Base-by-base conservation (phyloP, 2,888 invertebrate species). In the Meliscaeva auricollis region DNA sequence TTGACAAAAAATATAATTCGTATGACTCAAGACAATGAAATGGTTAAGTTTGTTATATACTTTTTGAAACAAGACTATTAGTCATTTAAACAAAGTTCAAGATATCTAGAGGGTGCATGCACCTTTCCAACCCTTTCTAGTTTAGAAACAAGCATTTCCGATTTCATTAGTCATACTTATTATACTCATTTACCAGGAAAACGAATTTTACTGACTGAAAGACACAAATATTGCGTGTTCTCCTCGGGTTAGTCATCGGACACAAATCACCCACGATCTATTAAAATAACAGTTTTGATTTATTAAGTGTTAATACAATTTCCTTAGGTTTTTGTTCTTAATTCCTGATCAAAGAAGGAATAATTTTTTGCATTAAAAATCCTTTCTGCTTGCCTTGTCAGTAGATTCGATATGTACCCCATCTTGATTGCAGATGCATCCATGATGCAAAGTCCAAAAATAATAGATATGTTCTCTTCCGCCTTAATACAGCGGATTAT, bases 381-480 rank as follows among this genome's bases (percentile, higher is more conserved):
- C 32, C 17, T 17, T 1, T 17, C 11, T 32, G 32, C 5, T 9
- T 9, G 5, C 30, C 15, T 15, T 54, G 2, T 17, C 6, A 13
- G 1, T 38, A 8, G 17, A 17, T 8, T 38, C 26, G 5, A 44
- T 7, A 44, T n/a, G 30, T 17, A 30, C 1, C 13, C 17, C 64
- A 64, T 64, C 44, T 46, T 64, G 17, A 17, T 6, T 17, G 13
- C 64, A 64, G 44, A 64, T 64, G 64, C 46, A 30, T 15, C 9
- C 11, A 46, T 26, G 17, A 26, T 38, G 20, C 11, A 3, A 38
- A 17, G 9, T 50, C 22, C 46, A 17, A 46, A 30, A 9, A 46
- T 17, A 64, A 9, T 20, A 11, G 22, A 22, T 22, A 22, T 13
- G n/a, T 32, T 35, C n/a, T 8, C 50, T 17, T 48, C 32, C 68